Percentiles rank a stretch among this genome's conserved stretches.
These are phyloP conservation scores for Meandrina meandrites DNA, from an alignment of 92 coral and sea anemone genomes.

Conservation along the genomic window DNA sequence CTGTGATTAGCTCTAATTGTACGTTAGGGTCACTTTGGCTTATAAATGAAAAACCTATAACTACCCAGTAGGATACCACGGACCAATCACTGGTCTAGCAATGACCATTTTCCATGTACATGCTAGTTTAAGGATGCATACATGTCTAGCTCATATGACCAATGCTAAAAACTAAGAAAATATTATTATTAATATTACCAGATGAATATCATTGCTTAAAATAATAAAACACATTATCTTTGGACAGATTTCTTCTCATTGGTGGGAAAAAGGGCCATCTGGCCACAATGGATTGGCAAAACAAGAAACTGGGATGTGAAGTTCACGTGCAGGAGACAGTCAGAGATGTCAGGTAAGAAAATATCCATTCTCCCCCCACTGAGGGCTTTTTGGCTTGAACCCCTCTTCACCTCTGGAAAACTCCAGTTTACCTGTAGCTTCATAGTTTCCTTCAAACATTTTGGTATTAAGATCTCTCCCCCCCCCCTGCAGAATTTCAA, in stretches of 20 bases:
- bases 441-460: no score
- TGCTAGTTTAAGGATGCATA: no score
- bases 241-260: constrained; percentile 66
- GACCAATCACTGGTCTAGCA: no score
- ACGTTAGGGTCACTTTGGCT: not conserved
- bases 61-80: no score
- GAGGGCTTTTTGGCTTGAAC: no score
- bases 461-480: no score
- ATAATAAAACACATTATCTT: not conserved
- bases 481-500: no score
- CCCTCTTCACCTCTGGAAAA: no score
- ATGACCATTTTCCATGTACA: no score
- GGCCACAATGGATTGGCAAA: constrained; percentile 93
- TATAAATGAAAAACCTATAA: no score
- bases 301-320: constrained; percentile 88
- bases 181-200: not conserved
- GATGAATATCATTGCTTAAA: not conserved
- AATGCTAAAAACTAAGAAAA: not conserved
- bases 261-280: constrained; percentile 94
- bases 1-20: not conserved
- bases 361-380: no score
- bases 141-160: not conserved
- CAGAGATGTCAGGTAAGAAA: constrained; percentile 83
- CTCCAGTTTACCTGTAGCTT: no score
- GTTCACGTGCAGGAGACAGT: constrained; percentile 95